Conservation (phyloP, 2,888 invertebrate genomes). For the Hoplodrina blanda region DNA sequence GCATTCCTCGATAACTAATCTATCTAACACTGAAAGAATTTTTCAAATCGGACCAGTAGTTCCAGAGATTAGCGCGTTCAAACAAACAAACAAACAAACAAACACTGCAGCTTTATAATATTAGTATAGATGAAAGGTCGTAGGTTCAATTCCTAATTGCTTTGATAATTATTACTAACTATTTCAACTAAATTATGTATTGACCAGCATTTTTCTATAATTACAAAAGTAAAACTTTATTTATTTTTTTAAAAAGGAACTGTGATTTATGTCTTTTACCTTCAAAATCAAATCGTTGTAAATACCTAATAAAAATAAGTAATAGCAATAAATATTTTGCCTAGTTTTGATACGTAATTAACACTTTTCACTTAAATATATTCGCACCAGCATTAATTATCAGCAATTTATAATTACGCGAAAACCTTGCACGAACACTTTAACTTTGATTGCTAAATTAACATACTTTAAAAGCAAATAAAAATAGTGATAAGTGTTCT, state of each 20-base stretch:
- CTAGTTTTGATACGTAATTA: slow-evolving; percentile 30
- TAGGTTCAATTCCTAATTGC: slow-evolving; percentile 38
- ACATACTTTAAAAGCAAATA: slow-evolving; percentile 35
- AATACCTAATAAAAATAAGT: slow-evolving; percentile 2
- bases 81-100: too few relatives aligned
- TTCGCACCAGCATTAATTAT: slow-evolving; percentile 36
- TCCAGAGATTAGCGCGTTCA: too few relatives aligned
- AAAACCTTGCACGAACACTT: slow-evolving; percentile 28
- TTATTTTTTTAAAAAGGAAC: neutral
- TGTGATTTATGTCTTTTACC: slow-evolving; percentile 3
- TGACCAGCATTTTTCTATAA: neutral
- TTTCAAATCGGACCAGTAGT: too few relatives aligned
- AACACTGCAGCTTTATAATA: too few relatives aligned
- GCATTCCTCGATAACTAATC: too few relatives aligned
- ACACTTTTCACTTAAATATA: slow-evolving; percentile 29
- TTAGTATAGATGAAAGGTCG: slow-evolving; percentile 59
- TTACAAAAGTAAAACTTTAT: neutral
- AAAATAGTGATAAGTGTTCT: slow-evolving; percentile 10
- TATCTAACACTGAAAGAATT: too few relatives aligned
- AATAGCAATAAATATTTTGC: slow-evolving; percentile 3
- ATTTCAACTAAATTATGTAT: slow-evolving; percentile 1
- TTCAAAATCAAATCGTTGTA: neutral
- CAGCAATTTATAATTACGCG: slow-evolving; percentile 25
- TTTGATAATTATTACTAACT: slow-evolving; percentile 25
- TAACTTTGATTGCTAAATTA: slow-evolving; percentile 34